Evolutionary conservation across 1,140 invertebrate genomes (phyloP).

Genomic region (Drosophila bipectinata): DNA sequence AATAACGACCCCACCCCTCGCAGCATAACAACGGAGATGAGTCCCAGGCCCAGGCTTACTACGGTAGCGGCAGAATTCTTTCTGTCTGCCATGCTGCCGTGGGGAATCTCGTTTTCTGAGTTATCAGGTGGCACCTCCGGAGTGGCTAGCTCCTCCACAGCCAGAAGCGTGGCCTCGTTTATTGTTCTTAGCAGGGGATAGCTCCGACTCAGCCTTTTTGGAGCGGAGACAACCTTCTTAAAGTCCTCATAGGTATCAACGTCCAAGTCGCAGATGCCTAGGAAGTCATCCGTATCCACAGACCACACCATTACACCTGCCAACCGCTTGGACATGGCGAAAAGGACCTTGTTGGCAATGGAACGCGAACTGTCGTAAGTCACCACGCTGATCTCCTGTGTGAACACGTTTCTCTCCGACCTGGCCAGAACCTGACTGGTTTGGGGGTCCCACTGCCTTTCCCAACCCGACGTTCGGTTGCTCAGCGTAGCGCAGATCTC

Average conservation of each 20-base stretch:
- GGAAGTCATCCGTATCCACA: conserved; percentile 91
- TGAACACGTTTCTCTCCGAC: conserved; percentile 83
- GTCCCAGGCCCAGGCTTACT: conserved; percentile 42
- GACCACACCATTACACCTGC: conserved; percentile 94
- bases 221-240: conserved; percentile 61
- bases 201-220: conserved; percentile 83
- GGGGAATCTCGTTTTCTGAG: conserved; percentile 68
- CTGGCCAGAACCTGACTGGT: conserved; percentile 86
- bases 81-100: conserved; percentile 58
- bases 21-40: conserved; percentile 39
- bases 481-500: conserved; percentile 86
- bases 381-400: conserved; percentile 84
- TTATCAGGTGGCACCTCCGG: conserved; percentile 77
- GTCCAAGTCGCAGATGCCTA: conserved; percentile 86
- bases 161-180: conserved; percentile 85
- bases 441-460: conserved; percentile 86
- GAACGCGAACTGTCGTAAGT: conserved; percentile 87
- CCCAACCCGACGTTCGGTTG: conserved; percentile 84
- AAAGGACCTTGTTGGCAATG: conserved; percentile 87
- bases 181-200: conserved; percentile 87
- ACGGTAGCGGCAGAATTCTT: conserved; percentile 52
- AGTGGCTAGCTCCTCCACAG: conserved; percentile 85
- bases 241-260: conserved; percentile 84
- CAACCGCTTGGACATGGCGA: conserved; percentile 87
- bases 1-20: conserved; percentile 23